Evolutionary conservation across 1,140 invertebrate species (phyloP), one percentile per base, ranked within the genome.

Genomic region (Bombus confusus): DNA sequence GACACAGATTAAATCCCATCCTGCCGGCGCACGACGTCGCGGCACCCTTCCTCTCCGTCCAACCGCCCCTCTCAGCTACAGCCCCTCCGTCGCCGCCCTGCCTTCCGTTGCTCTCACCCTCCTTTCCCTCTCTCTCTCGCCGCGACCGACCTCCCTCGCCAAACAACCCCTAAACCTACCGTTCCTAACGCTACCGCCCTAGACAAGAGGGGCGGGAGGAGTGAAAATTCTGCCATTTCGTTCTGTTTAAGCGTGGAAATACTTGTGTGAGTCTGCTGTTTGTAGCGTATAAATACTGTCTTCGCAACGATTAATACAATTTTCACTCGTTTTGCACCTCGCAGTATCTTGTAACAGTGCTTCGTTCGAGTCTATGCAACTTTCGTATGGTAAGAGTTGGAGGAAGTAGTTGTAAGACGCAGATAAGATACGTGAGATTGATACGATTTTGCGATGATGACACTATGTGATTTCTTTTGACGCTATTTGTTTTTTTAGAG

Each of bases 1-100:
- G 93, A 95, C 95, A 95, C 94, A 95, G 94, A 95, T 95, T 95
- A 95, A 95, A 95, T 95, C 94, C 95, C 92, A 95, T 95, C 95
- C 92, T 91, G 88, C 87, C 88, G 89, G 89, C 88, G 87, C 90
- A 93, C 89, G 88, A 90, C 89, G 90, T 93, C 91, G 90, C 91
- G 90, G 80, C 91, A 90, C 91, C 90, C 89, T 87, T 76, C 72
- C 85, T 83, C 79, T 72, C 77, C 83, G 76, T 84, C 80, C 80
- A 74, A 31, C 39, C 86, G 52, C 62, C 73, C 69, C 80, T 69
- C 43, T 81, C 47, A 52, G 31, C 57, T 52, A 43, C 74, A 66
- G 18, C 79, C 84, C 34, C 43, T 41, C 73, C 41, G n/a, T 37
- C 64, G 62, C 77, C 73, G 79, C 77, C 81, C 69, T 69, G 25